Evolutionary conservation across 2,888 invertebrate genomes (phyloP), one percentile per base, ranked within the genome.

Genomic region (Linnaemya tessellans): DNA sequence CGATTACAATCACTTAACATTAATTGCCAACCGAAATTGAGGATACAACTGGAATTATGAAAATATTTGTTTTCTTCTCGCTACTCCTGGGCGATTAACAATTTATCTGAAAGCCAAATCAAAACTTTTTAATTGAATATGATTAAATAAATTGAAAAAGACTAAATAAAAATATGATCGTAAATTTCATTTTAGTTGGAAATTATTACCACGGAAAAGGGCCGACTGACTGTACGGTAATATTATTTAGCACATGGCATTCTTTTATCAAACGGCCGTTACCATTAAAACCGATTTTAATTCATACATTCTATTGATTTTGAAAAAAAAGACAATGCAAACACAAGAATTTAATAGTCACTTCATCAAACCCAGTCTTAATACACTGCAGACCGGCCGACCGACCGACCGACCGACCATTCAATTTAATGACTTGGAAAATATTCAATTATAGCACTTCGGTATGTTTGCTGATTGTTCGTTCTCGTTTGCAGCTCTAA

Each of bases 371-470:
- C 68, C 60, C 74, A 74, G 67, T 80, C 68, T 67, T 51, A 74
- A 68, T 68, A 75, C 71, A 58, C 41, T 78, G 71, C 60, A 65
- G 58, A 30, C 38, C 38, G 38, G 8, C 58, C 82, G 30, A 30
- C 30, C 30, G 5, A 30, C 5, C 30, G 30, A 30, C 30, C 30
- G 30, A 30, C 30, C 38, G 38, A 41, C 65, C 82, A 73, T 78
- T 56, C 71, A 73, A 78, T 71, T 78, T 71, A 73, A 78, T 71
- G 71, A 82, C 71, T 71, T 60, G 58, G 64, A 51, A 82, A 65
- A 60, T 75, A 80, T 80, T 71, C 74, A 80, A 82, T 82, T 74
- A 82, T 82, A 85, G 46, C 75, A 70, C 46, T 74, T 78, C 68
- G 51, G 49, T 51, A 62, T 84, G 68, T 46, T 64, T 58, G 68